phyloP scores from a whole-genome alignment of 1,140 invertebrate species.

The Steinernema khuongi region DNA sequence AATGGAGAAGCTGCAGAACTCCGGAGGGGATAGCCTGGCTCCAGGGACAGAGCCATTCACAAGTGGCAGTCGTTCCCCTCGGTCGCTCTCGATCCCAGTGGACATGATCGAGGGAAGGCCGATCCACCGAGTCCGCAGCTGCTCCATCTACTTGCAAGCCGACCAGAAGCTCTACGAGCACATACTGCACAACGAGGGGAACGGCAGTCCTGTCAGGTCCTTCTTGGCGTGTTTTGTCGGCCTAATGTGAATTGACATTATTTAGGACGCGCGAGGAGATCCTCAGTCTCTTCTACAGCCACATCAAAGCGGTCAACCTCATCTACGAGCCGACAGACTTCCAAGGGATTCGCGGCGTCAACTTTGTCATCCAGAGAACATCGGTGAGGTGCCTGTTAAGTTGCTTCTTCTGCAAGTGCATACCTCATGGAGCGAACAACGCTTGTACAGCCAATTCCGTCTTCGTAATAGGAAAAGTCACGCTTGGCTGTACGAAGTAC shows the following conservation, averaged over 20 bases:
- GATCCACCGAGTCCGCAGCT: conserved; percentile 65
- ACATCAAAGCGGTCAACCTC: conserved; percentile 94
- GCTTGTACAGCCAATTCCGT: no score
- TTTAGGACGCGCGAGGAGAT: conserved; percentile 82
- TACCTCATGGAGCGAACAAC: no score
- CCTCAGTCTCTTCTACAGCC: conserved; percentile 88
- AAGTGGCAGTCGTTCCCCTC: conserved; percentile 29
- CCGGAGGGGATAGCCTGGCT: no score
- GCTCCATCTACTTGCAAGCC: conserved; percentile 91
- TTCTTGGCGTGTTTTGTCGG: neutral
- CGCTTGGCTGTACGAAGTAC: no score
- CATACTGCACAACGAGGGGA: conserved; percentile 63
- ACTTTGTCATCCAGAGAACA: conserved; percentile 94
- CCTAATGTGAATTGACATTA: conserved; percentile 23
- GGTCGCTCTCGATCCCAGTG: conserved; percentile 63
- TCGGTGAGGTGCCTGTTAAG: conserved; percentile 66
- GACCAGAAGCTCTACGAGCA: conserved; percentile 94
- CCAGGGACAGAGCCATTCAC: conserved; percentile 62
- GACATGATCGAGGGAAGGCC: conserved; percentile 59
- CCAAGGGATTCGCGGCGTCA: conserved; percentile 84
- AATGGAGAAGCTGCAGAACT: conserved; percentile 86
- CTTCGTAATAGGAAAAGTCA: no score
- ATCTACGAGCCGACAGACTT: conserved; percentile 94
- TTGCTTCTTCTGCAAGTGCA: no score
- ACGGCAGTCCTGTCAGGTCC: conserved; percentile 52